A percentile compares a stretch with the other conserved stretches of the same genome.
Conservation (phyloP, 2,113 vertebrate genomes). For the Eonycteris spelaea region DNA sequence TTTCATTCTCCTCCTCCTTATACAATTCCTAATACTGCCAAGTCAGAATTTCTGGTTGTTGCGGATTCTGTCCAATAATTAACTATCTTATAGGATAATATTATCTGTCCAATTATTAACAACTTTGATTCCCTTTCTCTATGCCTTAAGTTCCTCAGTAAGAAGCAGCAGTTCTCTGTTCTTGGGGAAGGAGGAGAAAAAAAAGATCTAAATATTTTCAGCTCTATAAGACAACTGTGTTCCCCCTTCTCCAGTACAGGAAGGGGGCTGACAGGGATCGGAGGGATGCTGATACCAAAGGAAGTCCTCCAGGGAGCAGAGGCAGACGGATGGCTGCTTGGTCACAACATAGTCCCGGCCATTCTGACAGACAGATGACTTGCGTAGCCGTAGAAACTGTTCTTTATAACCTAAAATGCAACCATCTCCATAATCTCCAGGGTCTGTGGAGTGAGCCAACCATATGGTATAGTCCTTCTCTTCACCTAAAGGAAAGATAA, state of each 20-base stretch:
- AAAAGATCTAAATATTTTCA: not conserved
- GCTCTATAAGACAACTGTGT: not conserved
- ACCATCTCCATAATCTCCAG: constrained; percentile 86
- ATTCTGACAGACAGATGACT: constrained; percentile 92
- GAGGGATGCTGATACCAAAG: constrained; percentile 85
- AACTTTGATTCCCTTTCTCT: not conserved
- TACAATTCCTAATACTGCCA: not conserved
- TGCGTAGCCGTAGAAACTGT: constrained; percentile 88
- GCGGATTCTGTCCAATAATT: not conserved
- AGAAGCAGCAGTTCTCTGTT: not conserved
- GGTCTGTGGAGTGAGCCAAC: constrained; percentile 92
- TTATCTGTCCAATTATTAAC: not conserved
- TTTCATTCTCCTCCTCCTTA: not conserved
- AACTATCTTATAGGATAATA: not conserved
- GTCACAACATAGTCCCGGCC: constrained; percentile 88
- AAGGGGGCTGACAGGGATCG: not conserved
- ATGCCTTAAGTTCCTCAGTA: not conserved
- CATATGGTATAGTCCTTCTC: constrained; percentile 91
- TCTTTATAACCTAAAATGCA: constrained; percentile 95
- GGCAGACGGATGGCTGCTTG: constrained; percentile 87
- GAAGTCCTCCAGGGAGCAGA: constrained; percentile 91
- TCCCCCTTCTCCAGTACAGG: not conserved
- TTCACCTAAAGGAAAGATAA: constrained; percentile 79
- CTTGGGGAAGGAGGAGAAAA: not conserved
- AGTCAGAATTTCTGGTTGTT: not conserved